A percentile compares a stretch with the other conserved stretches of the same genome.
Evolutionary conservation across 2,797 vertebrate species (phyloP).

Genomic region (Rhadinocentrus ornatus): DNA sequence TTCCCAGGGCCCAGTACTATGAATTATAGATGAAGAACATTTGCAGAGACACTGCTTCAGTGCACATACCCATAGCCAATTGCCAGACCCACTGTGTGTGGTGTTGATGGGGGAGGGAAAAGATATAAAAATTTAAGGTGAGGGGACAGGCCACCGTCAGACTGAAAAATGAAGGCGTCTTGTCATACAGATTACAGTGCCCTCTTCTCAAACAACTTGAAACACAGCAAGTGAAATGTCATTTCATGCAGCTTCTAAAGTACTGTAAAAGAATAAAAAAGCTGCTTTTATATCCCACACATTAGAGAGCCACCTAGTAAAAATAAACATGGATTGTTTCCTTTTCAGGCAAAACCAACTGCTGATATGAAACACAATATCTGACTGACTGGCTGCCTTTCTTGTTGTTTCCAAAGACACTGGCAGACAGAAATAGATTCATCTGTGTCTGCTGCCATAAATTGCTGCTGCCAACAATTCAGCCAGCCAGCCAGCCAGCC

Average conservation of each 20-base stretch:
- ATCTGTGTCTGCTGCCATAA: conserved; percentile 75
- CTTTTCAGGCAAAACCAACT: conserved; percentile 52
- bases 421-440: conserved; percentile 81
- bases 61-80: conserved; percentile 42
- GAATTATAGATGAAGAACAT: conserved; percentile 82
- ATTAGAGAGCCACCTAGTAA: conserved; percentile 38
- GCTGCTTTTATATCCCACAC: conserved; percentile 1
- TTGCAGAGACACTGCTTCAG: conserved; percentile 67
- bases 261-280: neutral
- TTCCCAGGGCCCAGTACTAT: conserved; percentile 65
- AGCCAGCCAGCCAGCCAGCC: conserved; percentile 49
- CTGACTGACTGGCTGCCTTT: conserved; percentile 44
- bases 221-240: conserved; percentile 36
- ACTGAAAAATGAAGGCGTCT: neutral
- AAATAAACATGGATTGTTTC: conserved; percentile 56
- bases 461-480: conserved; percentile 59
- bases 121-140: conserved; percentile 29
- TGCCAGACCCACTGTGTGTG: conserved; percentile 39
- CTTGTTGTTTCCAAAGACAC: conserved; percentile 76
- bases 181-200: conserved; percentile 22
- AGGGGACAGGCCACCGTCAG: conserved; percentile 2
- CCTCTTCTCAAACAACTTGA: conserved; percentile 20
- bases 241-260: conserved; percentile 29
- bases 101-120: neutral
- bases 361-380: conserved; percentile 60